Evolutionary conservation across 2,113 vertebrate species (phyloP).

Genomic region (Gallinago undulata): DNA sequence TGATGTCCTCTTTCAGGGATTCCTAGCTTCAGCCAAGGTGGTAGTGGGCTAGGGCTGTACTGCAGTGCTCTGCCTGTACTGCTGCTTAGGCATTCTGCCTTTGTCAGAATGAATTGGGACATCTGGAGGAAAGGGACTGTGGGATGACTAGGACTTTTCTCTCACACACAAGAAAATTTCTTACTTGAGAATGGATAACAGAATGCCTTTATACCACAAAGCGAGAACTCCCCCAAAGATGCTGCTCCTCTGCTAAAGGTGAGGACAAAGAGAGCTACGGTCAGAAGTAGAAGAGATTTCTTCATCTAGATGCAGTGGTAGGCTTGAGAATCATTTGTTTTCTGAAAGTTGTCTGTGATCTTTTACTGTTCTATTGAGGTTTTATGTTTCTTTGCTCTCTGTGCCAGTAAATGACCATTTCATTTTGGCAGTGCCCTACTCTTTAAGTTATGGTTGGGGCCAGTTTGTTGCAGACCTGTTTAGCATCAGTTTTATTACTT

Average conservation of each 20-base stretch:
- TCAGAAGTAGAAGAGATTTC: background rate
- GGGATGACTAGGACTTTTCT: background rate
- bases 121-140: background rate
- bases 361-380: background rate
- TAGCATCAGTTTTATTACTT: slow-evolving; percentile 15
- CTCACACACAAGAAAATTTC: background rate
- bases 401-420: background rate
- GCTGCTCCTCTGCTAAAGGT: background rate
- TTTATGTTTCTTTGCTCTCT: slow-evolving; percentile 25
- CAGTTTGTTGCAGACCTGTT: background rate
- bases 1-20: background rate
- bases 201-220: background rate
- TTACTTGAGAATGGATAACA: background rate
- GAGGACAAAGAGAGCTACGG: background rate
- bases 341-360: background rate
- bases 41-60: background rate
- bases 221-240: background rate
- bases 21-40: background rate
- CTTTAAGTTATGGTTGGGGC: background rate
- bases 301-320: background rate
- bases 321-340: background rate
- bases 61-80: background rate
- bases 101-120: background rate
- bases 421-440: background rate
- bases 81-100: background rate